These are phyloP conservation scores for Syngnathus rostellatus DNA, from an alignment of 2,797 vertebrate species.

Conservation along the genomic window DNA sequence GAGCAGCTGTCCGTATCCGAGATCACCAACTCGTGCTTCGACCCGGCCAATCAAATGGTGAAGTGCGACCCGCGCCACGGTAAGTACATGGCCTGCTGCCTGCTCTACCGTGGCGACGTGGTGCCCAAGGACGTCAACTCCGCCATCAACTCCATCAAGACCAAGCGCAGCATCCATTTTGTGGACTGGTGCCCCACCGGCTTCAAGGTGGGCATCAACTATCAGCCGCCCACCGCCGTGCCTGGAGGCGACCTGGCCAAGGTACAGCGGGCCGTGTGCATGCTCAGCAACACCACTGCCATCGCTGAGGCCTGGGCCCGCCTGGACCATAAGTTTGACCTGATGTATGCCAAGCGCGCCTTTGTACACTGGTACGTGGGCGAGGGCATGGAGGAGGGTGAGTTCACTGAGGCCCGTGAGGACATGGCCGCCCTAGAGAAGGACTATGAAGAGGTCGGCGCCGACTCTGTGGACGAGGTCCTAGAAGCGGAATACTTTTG, in stretches of 20 bases:
- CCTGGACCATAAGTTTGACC: constrained; percentile 81
- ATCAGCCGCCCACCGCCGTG: constrained; percentile 79
- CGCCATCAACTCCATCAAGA: constrained; percentile 75
- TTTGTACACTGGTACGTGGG: constrained; percentile 89
- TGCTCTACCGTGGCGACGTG: constrained; percentile 72
- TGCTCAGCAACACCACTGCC: constrained; percentile 82
- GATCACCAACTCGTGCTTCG: constrained; percentile 61
- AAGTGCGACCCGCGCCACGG: constrained; percentile 64
- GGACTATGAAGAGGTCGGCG: constrained; percentile 71
- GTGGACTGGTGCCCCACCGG: constrained; percentile 82
- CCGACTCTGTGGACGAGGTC: constrained; percentile 12
- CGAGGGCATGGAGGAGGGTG: constrained; percentile 87
- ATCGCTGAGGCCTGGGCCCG: constrained; percentile 85
- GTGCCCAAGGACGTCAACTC: constrained; percentile 80
- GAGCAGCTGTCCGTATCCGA: constrained; percentile 57
- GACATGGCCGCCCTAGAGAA: constrained; percentile 89
- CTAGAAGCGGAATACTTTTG: not conserved
- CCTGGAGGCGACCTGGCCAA: constrained; percentile 80
- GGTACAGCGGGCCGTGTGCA: constrained; percentile 80
- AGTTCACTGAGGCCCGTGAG: constrained; percentile 84
- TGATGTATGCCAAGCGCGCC: constrained; percentile 87
- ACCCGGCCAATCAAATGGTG: constrained; percentile 64
- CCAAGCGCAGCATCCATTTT: constrained; percentile 74
- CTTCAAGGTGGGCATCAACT: constrained; percentile 82
- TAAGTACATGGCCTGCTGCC: constrained; percentile 66